Evolutionary conservation across 1,140 invertebrate species (phyloP).

Genomic region (Drosophila gunungcola): DNA sequence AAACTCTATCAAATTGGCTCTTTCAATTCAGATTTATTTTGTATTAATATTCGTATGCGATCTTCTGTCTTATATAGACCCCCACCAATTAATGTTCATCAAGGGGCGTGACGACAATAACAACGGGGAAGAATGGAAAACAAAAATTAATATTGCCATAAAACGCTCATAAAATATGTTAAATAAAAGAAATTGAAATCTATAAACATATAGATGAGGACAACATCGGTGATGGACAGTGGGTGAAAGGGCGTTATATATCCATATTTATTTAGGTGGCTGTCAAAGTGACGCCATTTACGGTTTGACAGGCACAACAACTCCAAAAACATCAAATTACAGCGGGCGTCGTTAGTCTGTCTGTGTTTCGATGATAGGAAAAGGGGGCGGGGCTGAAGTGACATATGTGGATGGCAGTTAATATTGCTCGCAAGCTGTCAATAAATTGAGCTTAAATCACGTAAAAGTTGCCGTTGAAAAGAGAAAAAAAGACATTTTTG

Average conservation of each 20-base stretch:
- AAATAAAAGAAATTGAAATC: conserved; percentile 56
- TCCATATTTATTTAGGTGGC: conserved; percentile 6
- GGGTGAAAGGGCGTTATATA: conserved; percentile 1
- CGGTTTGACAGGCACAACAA: conserved; percentile 49
- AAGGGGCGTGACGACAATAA: conserved; percentile 40
- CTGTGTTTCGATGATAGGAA: conserved; percentile 4
- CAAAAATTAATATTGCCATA: conserved; percentile 58
- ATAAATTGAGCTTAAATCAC: conserved; percentile 46
- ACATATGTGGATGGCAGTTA: conserved; percentile 51
- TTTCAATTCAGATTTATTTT: conserved; percentile 39
- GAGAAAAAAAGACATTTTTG: conserved; percentile 1
- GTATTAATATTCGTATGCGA: conserved; percentile 27
- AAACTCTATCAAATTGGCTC: conserved; percentile 3
- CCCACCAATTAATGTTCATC: conserved; percentile 21
- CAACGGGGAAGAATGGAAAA: conserved; percentile 6
- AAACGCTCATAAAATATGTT: conserved; percentile 59
- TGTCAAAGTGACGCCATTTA: conserved; percentile 64
- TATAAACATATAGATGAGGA: conserved; percentile 22
- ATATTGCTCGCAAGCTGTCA: conserved; percentile 38
- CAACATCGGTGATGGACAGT: conserved; percentile 11
- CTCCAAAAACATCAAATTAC: conserved; percentile 15
- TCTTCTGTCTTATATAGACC: conserved; percentile 4
- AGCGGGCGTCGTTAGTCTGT: conserved; percentile 31
- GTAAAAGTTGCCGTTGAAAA: conserved; percentile 13
- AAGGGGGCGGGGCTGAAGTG: conserved; percentile 7